Base-by-base conservation (phyloP, 2,888 invertebrate genomes). In the Caenorhabditis sp. region DNA sequence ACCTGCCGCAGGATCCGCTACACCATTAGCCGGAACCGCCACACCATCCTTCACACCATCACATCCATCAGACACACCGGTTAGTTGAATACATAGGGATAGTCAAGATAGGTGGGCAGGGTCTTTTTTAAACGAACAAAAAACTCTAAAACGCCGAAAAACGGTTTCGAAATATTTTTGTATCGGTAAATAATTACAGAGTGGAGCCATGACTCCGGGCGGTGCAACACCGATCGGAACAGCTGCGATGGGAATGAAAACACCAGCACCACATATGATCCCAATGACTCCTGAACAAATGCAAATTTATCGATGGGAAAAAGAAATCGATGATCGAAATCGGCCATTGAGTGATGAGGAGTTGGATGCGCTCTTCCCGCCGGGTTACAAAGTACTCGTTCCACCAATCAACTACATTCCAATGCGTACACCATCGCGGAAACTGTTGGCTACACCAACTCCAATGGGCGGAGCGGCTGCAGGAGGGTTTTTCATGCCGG, bases 281-380 rank as follows among this genome's bases (percentile, higher is more conserved):
- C 83, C 95, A 17, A 99, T 99, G 97, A 99, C 99, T 0, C 99
- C 99, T 0, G 99, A 99, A 89, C 99, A 99, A 89, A 90, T 97
- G 77, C 97, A 76, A 27, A 76, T 77, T 10, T 77, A 77, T 66
- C 63, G 73, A 58, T 79, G 73, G 97, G 89, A 92, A 58, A 76
- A 79, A 84, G 99, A 99, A 90, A 97, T 99, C 70, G 99, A 99
- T 87, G 97, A 99, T 88, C 91, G 99, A 69, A 99, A 99, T 89
- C 91, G 97, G 78, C 97, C 97, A 0, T 92, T 96, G 83, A 93
- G 94, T 0, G 99, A 99, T 86, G 99, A 99, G 88, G 99, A 99
- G 89, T 90, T 99, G 66, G 97, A 99, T 89, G 91, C 94, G 77
- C 93, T 99, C 92, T 97, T 99, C 90, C 99, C 99, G 64, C 93